Evolutionary conservation across 2,113 vertebrate species (phyloP).

Genomic region (Dipodomys merriami): DNA sequence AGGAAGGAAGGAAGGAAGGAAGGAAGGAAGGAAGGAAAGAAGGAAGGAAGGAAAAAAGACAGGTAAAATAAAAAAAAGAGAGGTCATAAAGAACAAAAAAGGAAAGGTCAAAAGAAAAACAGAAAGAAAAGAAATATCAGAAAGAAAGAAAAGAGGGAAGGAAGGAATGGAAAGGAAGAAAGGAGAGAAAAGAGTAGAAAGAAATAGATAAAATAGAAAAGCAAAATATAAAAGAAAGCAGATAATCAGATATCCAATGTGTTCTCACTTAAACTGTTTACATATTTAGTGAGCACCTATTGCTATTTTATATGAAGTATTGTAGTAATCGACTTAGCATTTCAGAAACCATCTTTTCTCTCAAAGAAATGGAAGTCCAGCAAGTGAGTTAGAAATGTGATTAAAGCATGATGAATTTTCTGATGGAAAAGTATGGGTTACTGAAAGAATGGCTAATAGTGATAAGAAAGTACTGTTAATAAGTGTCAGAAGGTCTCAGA

Average conservation of each 20-base stretch:
- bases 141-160: too few relatives aligned
- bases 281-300: conserved; percentile 30
- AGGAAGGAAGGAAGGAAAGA: too few relatives aligned
- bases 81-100: too few relatives aligned
- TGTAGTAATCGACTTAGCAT: background rate
- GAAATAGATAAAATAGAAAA: too few relatives aligned
- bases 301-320: background rate
- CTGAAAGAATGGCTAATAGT: conserved; percentile 6
- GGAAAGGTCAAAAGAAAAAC: background rate
- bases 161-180: too few relatives aligned
- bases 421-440: conserved; percentile 7
- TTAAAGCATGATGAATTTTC: conserved; percentile 51
- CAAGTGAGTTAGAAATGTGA: conserved; percentile 45
- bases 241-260: background rate
- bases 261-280: conserved; percentile 28
- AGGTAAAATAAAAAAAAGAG: too few relatives aligned
- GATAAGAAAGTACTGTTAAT: background rate
- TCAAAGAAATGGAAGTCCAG: background rate
- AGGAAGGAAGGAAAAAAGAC: too few relatives aligned
- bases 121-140: background rate
- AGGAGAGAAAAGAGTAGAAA: too few relatives aligned
- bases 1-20: too few relatives aligned
- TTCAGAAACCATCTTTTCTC: background rate
- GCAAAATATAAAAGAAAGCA: background rate
- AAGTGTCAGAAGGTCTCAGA: conserved; percentile 15